Evolutionary conservation across 2,888 invertebrate genomes (phyloP).

Genomic region (Hydriomena furcata): DNA sequence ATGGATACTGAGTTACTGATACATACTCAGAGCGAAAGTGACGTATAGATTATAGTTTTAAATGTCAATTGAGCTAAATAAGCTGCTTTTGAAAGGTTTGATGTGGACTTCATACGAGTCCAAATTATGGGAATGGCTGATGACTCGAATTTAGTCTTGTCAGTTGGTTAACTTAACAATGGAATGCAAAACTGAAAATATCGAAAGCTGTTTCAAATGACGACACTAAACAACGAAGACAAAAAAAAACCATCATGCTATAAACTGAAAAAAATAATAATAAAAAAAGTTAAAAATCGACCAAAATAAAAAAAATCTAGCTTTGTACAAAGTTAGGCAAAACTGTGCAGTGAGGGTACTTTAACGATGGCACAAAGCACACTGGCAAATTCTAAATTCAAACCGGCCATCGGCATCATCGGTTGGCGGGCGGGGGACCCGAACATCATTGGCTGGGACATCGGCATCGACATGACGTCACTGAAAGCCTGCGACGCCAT

Average conservation of each 20-base stretch:
- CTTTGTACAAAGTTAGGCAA: conserved; percentile 37
- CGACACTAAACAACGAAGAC: conserved; percentile 25
- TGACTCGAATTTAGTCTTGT: conserved; percentile 1
- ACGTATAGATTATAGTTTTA: no score
- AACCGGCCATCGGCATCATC: conserved; percentile 80
- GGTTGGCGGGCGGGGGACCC: conserved; percentile 74
- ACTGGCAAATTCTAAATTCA: conserved; percentile 44
- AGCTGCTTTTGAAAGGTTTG: no score
- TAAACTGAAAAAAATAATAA: conserved; percentile 30
- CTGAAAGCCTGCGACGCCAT: conserved; percentile 67
- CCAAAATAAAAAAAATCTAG: conserved; percentile 28
- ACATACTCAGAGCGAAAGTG: no score
- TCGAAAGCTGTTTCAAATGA: conserved; percentile 40
- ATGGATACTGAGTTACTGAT: no score
- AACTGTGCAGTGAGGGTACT: conserved; percentile 42
- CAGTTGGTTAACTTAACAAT: conserved; percentile 15
- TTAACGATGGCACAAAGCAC: conserved; percentile 47
- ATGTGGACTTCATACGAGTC: not conserved
- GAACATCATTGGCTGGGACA: conserved; percentile 73
- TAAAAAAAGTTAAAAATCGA: conserved; percentile 20
- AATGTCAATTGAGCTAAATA: no score
- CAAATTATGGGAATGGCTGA: not conserved
- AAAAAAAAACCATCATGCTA: conserved; percentile 29
- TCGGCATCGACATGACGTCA: conserved; percentile 67
- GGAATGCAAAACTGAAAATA: conserved; percentile 22